These are phyloP conservation scores for Drosophila lacertosa DNA, from an alignment of 1,140 invertebrate species.

Conservation along the genomic window DNA sequence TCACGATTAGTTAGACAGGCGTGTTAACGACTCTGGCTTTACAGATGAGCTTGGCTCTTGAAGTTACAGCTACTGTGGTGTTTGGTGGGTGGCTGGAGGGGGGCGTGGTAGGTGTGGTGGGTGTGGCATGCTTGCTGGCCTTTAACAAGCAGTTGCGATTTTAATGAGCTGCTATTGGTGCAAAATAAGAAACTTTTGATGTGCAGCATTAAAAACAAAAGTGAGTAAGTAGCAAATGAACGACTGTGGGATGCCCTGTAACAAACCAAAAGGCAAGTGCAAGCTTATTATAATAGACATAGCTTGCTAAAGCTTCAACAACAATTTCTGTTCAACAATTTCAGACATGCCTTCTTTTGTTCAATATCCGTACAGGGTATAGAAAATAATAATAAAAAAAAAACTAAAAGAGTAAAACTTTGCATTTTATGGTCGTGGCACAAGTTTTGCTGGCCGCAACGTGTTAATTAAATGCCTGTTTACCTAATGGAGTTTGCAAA, in stretches of 20 bases:
- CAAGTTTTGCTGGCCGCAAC: constrained; percentile 63
- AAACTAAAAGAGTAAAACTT: constrained; percentile 48
- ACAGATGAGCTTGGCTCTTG: constrained; percentile 8
- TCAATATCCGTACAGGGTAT: neutral
- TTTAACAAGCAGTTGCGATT: constrained; percentile 60
- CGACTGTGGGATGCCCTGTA: too few species aligned
- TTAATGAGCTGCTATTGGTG: constrained; percentile 73
- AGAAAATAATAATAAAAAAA: constrained; percentile 42
- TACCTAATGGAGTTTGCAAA: constrained; percentile 75
- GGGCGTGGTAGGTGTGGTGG: constrained; percentile 50
- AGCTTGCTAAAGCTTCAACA: too few species aligned
- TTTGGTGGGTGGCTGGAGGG: neutral
- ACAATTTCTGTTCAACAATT: too few species aligned
- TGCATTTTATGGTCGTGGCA: constrained; percentile 64
- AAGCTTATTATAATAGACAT: too few species aligned
- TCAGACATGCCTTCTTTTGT: too few species aligned
- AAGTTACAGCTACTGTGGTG: neutral
- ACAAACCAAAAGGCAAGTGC: too few species aligned
- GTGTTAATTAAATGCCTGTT: constrained; percentile 82
- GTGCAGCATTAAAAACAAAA: constrained; percentile 51
- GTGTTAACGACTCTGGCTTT: constrained; percentile 72
- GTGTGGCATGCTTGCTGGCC: constrained; percentile 49
- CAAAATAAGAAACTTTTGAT: constrained; percentile 73
- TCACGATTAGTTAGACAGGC: constrained; percentile 84
- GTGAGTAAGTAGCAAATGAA: too few species aligned